Evolutionary conservation across 2,113 vertebrate species (phyloP), one percentile per base, ranked within the genome.

Genomic region (Astur gentilis): DNA sequence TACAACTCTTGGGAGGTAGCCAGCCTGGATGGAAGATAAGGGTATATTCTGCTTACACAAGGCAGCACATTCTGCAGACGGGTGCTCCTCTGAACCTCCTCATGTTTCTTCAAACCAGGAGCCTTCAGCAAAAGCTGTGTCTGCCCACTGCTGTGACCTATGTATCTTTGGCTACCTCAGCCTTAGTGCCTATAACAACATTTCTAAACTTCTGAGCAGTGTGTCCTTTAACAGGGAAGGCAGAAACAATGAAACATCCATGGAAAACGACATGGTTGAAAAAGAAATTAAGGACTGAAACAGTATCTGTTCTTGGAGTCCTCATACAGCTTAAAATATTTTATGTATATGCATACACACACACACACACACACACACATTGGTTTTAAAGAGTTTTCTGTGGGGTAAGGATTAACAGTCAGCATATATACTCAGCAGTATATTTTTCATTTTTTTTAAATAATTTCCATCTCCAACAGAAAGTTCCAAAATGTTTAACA

Each of bases 341-440:
- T 1, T 15, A 34, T 1, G 1, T 31, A 18, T 16, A 12, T 32
- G 11, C 27, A 47, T 6, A 49, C 4, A 64, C 0, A 5, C 47
- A 5, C 17, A 50, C 16, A 52, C 10, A 36, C 36, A 36, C 9
- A 7, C 22, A 27, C 5, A 47, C 10, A 2, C 12, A 42, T 13
- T 71, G 31, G 6, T 17, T 87, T 82, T 55, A 50, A 47, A 83
- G 67, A 84, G 7, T 57, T 67, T 79, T 76, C 34, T 22, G 5
- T 9, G 18, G 14, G 6, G 16, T 26, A 79, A 66, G 34, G 40
- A 62, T 78, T 52, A 84, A 47, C 23, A 50, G n/a, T 21, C 45
- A 55, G 14, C 32, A 65, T 49, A 21, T 2, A 52, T 52, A 52
- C 50, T 52, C 14, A 52, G 27, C 25, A 52, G 13, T 16, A 7